A percentile compares a stretch with the other conserved stretches of the same genome.
phyloP scores from a whole-genome alignment of 2,888 invertebrate genomes.

The Drosophila peninsularis region DNA sequence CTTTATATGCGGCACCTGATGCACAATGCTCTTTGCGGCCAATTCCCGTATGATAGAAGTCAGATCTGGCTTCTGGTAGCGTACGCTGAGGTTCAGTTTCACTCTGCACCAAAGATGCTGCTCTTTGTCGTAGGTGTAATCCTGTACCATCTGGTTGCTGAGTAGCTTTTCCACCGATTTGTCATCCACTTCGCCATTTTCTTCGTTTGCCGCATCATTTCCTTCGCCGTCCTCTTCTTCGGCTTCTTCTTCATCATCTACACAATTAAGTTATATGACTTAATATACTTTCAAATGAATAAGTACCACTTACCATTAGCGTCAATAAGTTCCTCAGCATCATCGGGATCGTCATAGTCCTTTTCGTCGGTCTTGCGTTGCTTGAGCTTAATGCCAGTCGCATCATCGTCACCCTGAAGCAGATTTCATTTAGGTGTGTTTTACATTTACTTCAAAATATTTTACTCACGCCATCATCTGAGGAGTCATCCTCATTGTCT shows the following conservation, averaged over 20 bases:
- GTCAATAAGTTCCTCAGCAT: constrained; percentile 86
- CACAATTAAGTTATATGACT: background rate
- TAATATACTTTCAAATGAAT: background rate
- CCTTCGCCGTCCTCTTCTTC: constrained; percentile 57
- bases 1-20: constrained; percentile 92
- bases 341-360: constrained; percentile 89
- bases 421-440: background rate
- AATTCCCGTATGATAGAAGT: constrained; percentile 90
- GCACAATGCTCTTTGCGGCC: constrained; percentile 90
- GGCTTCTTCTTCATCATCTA: constrained; percentile 65
- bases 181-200: constrained; percentile 60
- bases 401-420: constrained; percentile 82
- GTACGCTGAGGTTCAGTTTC: constrained; percentile 88
- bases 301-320: constrained; percentile 66
- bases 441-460: constrained; percentile 36
- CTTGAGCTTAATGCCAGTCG: constrained; percentile 85
- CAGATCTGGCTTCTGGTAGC: constrained; percentile 89
- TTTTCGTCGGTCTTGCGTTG: constrained; percentile 87
- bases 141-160: constrained; percentile 82
- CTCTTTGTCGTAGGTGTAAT: constrained; percentile 91
- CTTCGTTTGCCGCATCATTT: constrained; percentile 81
- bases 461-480: constrained; percentile 78
- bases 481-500: constrained; percentile 82
- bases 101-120: constrained; percentile 94
- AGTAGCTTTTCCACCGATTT: constrained; percentile 77